Evolutionary conservation across 1,140 invertebrate species (phyloP), one percentile per base, ranked within the genome.

Genomic region (Lamellibrachia luymesi): DNA sequence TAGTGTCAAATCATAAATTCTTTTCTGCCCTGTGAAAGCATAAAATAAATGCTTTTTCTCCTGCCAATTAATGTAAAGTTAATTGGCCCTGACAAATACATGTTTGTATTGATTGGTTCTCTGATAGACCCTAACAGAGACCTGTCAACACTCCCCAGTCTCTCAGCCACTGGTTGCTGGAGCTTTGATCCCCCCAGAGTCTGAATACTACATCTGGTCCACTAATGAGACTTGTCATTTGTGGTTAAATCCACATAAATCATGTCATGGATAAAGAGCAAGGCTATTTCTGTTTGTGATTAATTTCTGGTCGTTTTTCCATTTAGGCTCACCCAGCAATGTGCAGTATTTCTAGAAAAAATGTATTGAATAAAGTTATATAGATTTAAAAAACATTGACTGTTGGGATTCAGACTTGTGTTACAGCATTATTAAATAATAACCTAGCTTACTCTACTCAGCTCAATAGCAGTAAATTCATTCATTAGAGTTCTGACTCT

Each of bases 101-200:
- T 93, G 93, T 51, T 51, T n/a, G 50, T 51, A 91, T 91, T 89
- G 50, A 49, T 50, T 50, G 25, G 17, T 93, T 38, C 51, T 89
- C 56, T 13, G 50, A 91, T 50, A 91, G 91, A 80, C 5, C 13
- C 64, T 22, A 80, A 4, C 0, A 80, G 13, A 4, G 13, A 17
- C 64, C 5, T 80, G 64, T 17, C 13, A 80, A 22, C 64, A 80
- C 25, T 10, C 25, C 6, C 25, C 4, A 22, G 13, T 80, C 5
- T 80, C 64, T 80, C 64, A 17, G 64, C 64, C 25, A 2, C 7
- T 80, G 64, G 38, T 22, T 22, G 13, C 64, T 80, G 64, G 4
- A 22, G 64, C 64, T 22, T 80, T 80, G 25, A 80, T 80, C 13
- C 64, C 64, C 13, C 25, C 13, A 80, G 64, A 80, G 64, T 10